Base-by-base conservation (phyloP, 2,113 vertebrate genomes). In the Ancistrus triradiatus region DNA sequence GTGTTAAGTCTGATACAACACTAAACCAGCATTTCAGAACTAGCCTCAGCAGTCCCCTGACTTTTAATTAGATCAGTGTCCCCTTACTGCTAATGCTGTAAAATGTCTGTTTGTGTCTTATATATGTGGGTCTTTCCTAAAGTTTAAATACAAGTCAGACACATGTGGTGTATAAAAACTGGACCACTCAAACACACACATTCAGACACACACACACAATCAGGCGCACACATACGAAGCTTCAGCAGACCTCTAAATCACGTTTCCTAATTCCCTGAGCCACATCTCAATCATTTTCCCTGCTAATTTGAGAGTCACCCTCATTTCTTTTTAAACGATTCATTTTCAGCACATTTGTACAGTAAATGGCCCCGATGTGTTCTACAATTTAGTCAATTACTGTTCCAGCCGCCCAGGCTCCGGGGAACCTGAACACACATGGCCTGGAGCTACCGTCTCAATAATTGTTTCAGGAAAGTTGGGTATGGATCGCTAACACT, bases 341-440 rank as follows among this genome's bases (percentile, higher is more conserved):
- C 92, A 90, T 95, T 95, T 93, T 90, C 90, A 80, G 84, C 89
- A 92, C 92, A 94, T 96, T 98, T 96, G 92, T 96, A 91, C 90
- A 88, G 73, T 75, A 97, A 97, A 96, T 93, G 93, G 95, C 92
- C 90, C 90, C 93, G 91, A 97, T 97, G 94, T 97, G 93, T 86
- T 88, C 82, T 87, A 95, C 93, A 98, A 96, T 96, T 93, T 91
- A 97, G 93, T 95, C 94, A 97, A 98, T 98, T 97, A 98, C 93
- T 95, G 93, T 98, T 98, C 92, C 95, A 98, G 96, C 94, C 89
- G 95, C 94, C 93, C 95, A 97, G 90, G 95, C 96, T 94, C 95
- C 94, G 82, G 95, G 95, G 95, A 96, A 93, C 91, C 91, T 93
- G 94, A 97, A 97, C 95, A 97, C 96, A 93, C 95, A 98, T 94